Percentiles rank a stretch among this genome's conserved stretches.
Conservation (phyloP, 2,888 invertebrate species). For the Formica aserva region DNA sequence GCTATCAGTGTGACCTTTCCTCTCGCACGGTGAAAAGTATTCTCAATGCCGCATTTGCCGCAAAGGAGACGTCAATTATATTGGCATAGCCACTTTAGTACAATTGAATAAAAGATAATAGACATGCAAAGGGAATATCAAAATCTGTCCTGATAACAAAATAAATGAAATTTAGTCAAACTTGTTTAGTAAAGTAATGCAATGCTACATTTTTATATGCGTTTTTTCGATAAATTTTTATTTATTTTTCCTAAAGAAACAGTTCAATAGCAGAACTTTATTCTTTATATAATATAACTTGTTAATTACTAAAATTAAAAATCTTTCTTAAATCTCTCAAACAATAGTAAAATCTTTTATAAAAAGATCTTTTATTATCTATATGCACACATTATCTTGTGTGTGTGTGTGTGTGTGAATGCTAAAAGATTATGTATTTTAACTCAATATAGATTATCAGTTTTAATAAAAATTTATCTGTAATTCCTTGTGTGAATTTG, state of each 20-base stretch:
- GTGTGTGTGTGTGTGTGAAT: too few relatives aligned
- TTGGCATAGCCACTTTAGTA: neutral
- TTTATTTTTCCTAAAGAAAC: neutral
- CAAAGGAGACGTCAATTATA: slow-evolving; percentile 22
- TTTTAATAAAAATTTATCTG: neutral
- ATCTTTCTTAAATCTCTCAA: neutral
- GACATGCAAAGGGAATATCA: neutral
- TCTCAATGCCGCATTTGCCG: neutral
- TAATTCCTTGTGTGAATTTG: neutral
- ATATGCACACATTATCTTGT: neutral
- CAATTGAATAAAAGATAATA: slow-evolving; percentile 16
- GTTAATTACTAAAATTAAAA: neutral
- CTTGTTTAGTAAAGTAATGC: neutral
- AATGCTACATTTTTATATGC: neutral
- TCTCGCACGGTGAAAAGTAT: neutral
- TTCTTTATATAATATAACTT: neutral
- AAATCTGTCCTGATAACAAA: neutral
- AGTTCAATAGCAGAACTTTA: neutral
- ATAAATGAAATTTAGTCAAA: neutral
- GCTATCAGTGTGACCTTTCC: neutral
- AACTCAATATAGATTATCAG: neutral
- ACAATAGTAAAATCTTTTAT: neutral
- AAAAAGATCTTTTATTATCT: neutral
- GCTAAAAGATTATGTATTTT: neutral
- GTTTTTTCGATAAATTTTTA: neutral